Evolutionary conservation across 2,888 invertebrate genomes (phyloP), one percentile per base, ranked within the genome.

Genomic region (Dione juno): DNA sequence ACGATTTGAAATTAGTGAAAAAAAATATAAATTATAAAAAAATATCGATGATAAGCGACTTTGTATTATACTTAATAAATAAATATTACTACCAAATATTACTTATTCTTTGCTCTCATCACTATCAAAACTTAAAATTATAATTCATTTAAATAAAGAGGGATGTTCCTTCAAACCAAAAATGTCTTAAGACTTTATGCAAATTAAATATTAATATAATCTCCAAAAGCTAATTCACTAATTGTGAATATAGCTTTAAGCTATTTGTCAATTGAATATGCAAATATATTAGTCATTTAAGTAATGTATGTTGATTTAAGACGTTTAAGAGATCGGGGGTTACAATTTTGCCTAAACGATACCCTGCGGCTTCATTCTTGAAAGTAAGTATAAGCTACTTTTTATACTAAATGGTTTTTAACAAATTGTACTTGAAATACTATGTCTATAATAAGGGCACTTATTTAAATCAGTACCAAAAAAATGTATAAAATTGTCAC

Each of bases 171-270:
- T 57, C 0, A 11, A 21, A 43, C 0, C 11, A 10, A 79, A 81
- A 85, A 85, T 84, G 79, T 84, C 80, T 76, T 81, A 79, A 43
- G 71, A 78, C 70, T 79, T 83, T 81, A 84, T 84, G 84, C 82
- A 80, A 79, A 84, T 82, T 61, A n/a, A 54, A 35, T n/a, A 28
- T 28, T 28, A 28, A 28, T n/a, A 54, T 28, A 67, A 74, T 78
- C 50, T 79, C 80, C 79, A 82, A 81, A 61, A 80, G 43, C n/a
- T 79, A 81, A 81, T 79, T 79, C 48, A 69, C 78, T 84, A 85
- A 86, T 86, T 84, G 84, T 77, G 75, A 75, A 79, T 78, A 75
- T 79, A 21, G 81, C 86, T 80, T 28, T 8, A 45, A 80, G 86
- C 80, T 83, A 74, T 84, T 82, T 82, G 37, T 21, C 10, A 64